Percentiles rank a stretch among this genome's conserved stretches.
Evolutionary conservation across 2,888 invertebrate genomes (phyloP).

Genomic region (Megalurothrips usitatus): DNA sequence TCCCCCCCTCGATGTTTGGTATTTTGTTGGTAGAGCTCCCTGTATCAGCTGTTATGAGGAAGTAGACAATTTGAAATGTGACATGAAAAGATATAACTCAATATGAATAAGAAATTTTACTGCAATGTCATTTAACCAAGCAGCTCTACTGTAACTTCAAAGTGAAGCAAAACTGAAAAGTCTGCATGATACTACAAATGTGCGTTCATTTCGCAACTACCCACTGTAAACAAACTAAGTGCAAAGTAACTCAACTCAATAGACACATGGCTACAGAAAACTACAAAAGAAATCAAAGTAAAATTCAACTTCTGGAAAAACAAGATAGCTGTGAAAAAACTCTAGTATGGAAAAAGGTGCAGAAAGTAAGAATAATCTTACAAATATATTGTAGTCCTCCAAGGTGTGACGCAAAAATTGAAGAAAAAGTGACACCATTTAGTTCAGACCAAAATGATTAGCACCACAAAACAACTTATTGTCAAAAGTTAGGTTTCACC

Average conservation of each 20-base stretch:
- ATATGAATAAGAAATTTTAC: background rate
- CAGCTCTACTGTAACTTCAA: background rate
- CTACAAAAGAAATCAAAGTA: slow-evolving; percentile 9
- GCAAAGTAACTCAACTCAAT: background rate
- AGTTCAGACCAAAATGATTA: background rate
- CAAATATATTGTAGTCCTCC: slow-evolving; percentile 17
- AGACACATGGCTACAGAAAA: background rate
- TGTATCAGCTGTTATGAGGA: background rate
- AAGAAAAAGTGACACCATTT: slow-evolving; percentile 1
- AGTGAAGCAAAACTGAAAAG: background rate
- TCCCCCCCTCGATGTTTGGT: background rate
- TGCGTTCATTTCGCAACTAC: background rate
- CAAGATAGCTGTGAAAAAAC: background rate
- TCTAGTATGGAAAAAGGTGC: background rate
- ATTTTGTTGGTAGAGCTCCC: background rate
- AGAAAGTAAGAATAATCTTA: background rate
- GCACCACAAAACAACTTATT: background rate
- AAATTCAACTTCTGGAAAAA: background rate
- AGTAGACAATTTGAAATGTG: background rate
- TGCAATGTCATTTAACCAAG: background rate
- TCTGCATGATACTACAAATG: background rate
- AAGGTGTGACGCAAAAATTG: slow-evolving; percentile 19
- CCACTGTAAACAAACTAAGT: background rate
- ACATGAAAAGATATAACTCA: background rate
- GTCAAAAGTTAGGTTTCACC: background rate